Evolutionary conservation across 1,140 invertebrate species (phyloP).

Genomic region (Acyrthosiphon pisum): DNA sequence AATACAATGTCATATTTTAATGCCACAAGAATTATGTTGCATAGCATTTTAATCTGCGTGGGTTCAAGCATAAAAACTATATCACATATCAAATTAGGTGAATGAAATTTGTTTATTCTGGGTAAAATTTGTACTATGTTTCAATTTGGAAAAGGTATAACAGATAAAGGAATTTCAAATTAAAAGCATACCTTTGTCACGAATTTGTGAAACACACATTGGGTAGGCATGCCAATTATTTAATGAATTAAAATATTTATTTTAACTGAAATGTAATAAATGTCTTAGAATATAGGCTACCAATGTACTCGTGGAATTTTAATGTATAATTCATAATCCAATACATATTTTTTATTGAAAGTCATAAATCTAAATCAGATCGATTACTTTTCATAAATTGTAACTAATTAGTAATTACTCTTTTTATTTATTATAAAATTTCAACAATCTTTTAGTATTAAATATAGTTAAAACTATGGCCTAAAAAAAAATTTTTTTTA

Average conservation of each 20-base stretch:
- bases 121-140: slow-evolving; percentile 21
- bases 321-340: slow-evolving; percentile 15
- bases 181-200: not conserved
- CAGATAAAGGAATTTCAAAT: not conserved
- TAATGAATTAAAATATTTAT: not conserved
- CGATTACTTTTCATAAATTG: not conserved
- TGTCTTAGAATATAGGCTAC: slow-evolving; percentile 25
- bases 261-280: slow-evolving; percentile 13
- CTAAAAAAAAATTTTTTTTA: not conserved
- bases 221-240: slow-evolving; percentile 19
- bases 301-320: not conserved
- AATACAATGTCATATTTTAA: not conserved
- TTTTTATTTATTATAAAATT: slow-evolving; percentile 16
- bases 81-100: not conserved
- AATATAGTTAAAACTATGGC: slow-evolving; percentile 17
- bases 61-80: not conserved
- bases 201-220: not conserved
- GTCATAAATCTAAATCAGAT: slow-evolving; percentile 31
- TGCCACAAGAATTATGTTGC: not conserved
- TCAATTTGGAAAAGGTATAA: not conserved
- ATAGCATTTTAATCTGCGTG: slow-evolving; percentile 1
- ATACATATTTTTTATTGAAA: not conserved
- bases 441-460: slow-evolving; percentile 17
- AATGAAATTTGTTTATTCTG: not conserved
- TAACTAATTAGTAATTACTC: not conserved